Conservation (phyloP, 2,797 vertebrate species). For the Sebastes kiyomatsui region DNA sequence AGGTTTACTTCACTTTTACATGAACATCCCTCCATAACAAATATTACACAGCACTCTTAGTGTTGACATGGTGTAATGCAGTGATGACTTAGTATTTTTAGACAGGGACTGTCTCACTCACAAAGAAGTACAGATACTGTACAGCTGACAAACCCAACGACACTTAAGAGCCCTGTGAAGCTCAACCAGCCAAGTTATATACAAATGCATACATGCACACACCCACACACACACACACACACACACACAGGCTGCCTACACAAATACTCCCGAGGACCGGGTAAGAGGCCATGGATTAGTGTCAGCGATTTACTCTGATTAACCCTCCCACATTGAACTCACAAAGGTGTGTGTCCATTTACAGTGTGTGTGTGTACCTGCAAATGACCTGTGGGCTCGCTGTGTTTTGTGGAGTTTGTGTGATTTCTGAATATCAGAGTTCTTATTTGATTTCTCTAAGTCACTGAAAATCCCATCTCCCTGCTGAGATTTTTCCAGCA, state of each 20-base stretch:
- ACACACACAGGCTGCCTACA: conserved; percentile 24
- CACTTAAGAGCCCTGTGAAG: not conserved
- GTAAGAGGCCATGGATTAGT: conserved; percentile 46
- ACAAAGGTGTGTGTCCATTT: not conserved
- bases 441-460: not conserved
- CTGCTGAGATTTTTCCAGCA: not conserved
- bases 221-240: not conserved
- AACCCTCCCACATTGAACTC: conserved; percentile 39
- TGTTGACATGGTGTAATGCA: conserved; percentile 3
- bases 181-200: not conserved
- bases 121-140: not conserved
- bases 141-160: not conserved
- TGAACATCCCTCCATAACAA: not conserved
- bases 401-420: not conserved
- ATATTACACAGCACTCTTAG: not conserved
- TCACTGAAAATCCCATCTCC: not conserved
- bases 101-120: not conserved
- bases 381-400: not conserved
- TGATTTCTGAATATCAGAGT: not conserved
- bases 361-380: not conserved
- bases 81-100: conserved; percentile 7
- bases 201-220: not conserved
- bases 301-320: conserved; percentile 64
- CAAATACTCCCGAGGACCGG: conserved; percentile 20
- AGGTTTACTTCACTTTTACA: not conserved